Evolutionary conservation across 2,888 invertebrate species (phyloP).

Genomic region (Magallana nippona): DNA sequence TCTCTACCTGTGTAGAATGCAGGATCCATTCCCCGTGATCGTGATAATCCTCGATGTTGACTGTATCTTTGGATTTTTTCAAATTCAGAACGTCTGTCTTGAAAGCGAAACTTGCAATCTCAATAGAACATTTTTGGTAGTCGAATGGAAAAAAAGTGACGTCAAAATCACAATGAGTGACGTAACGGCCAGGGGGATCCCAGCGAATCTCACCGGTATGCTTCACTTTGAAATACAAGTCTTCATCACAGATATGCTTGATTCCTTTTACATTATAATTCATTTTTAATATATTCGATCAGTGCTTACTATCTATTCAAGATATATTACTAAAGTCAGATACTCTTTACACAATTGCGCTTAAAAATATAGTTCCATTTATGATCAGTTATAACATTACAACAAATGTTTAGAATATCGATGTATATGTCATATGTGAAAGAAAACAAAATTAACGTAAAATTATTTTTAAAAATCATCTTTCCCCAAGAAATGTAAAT

Average conservation of each 20-base stretch:
- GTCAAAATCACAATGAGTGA: constrained; percentile 52
- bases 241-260: constrained; percentile 38
- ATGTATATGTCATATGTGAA: no score
- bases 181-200: constrained; percentile 52
- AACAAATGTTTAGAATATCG: no score
- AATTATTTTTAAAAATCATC: no score
- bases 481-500: no score
- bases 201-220: constrained; percentile 50
- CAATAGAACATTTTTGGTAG: constrained; percentile 51
- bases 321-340: no score
- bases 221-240: constrained; percentile 44
- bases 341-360: no score
- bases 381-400: no score
- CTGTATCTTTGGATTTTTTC: constrained; percentile 30
- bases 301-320: no score
- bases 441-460: no score
- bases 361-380: no score
- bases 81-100: constrained; percentile 50
- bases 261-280: constrained; percentile 43
- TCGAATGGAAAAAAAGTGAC: constrained; percentile 56
- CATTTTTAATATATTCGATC: no score
- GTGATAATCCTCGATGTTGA: constrained; percentile 47
- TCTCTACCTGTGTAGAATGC: not conserved
- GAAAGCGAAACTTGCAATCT: constrained; percentile 51
- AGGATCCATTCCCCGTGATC: constrained; percentile 41